Evolutionary conservation across 2,888 invertebrate species (phyloP), one percentile per base, ranked within the genome.

Genomic region (Melolontha melolontha): DNA sequence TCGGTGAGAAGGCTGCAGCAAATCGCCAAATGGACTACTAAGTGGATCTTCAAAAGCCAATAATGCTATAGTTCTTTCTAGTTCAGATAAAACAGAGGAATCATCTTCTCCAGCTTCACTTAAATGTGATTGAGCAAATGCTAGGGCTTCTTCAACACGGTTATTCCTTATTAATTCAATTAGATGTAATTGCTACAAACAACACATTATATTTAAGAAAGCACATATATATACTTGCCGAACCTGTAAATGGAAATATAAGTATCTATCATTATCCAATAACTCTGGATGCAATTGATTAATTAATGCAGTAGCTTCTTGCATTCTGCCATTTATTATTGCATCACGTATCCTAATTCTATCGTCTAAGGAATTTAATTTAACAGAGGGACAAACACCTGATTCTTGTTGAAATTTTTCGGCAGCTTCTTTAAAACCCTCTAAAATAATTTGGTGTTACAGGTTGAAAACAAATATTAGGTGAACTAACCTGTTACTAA

Each of bases 41-140:
- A 94, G 91, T 0, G 98, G 98, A 79, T 98, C 96, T 70, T 98
- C 98, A 83, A 99, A 99, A 5, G 98, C 98, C 14, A 99, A 83
- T 64, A 99, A 85, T 0, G 98, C 97, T 64, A 99, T 85, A 0
- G 98, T 98, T 70, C 97, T 87, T 83, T 98, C 98, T 66, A 98
- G 84, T 83, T 98, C 97, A 14, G 87, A 85, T 11, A 89, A 82
- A n/a, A 89, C 88, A 42, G 85, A 86, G 49, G 91, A 90, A 82
- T 94, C 92, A 11, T 90, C 91, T 75, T 95, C 95, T 2, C 95
- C 96, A 10, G 95, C 91, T 83, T 96, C 96, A 17, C 95, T 94
- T 17, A 97, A 85, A 73, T 96, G 92, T 49, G 93, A 93, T 78
- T 96, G 95, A 0, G 97, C 96, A 83, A 95, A 97, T 42, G 92